Evolutionary conservation across 2,888 invertebrate genomes (phyloP).

Genomic region (Acholoe squamosa): DNA sequence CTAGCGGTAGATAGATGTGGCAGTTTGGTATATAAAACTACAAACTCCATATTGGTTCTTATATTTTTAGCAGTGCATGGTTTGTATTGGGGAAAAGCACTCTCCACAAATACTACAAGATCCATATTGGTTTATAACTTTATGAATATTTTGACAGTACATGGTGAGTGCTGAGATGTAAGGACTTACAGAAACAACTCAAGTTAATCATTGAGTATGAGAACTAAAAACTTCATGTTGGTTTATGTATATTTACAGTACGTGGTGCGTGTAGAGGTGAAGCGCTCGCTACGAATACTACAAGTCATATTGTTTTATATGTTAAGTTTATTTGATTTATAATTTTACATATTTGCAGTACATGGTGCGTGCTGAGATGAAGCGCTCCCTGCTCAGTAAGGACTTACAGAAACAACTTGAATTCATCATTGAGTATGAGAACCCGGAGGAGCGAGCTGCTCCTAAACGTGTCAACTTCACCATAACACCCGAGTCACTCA

Average conservation of each 20-base stretch:
- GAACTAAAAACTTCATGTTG: too few relatives aligned
- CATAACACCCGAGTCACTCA: constrained; percentile 92
- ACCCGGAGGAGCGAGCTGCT: constrained; percentile 77
- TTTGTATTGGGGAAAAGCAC: too few relatives aligned
- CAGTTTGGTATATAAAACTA: too few relatives aligned
- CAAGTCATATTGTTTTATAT: too few relatives aligned
- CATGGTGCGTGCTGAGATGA: constrained; percentile 91
- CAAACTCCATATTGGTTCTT: too few relatives aligned
- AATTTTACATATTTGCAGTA: constrained; percentile 78
- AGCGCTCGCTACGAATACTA: constrained; percentile 93
- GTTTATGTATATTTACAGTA: too few relatives aligned
- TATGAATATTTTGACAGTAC: constrained; percentile 80
- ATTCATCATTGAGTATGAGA: constrained; percentile 93
- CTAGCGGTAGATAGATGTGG: too few relatives aligned
- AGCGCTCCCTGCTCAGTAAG: constrained; percentile 94
- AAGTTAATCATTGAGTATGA: constrained; percentile 96
- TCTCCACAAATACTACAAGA: too few relatives aligned
- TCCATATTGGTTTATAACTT: too few relatives aligned
- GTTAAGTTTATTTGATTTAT: too few relatives aligned
- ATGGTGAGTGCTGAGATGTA: constrained; percentile 91
- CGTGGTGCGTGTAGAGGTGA: constrained; percentile 91
- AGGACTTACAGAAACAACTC: constrained; percentile 91
- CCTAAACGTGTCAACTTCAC: constrained; percentile 90
- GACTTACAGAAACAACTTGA: constrained; percentile 92
- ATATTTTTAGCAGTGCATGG: too few relatives aligned